phyloP scores from a whole-genome alignment of 1,140 invertebrate genomes.

The Varroa destructor region DNA sequence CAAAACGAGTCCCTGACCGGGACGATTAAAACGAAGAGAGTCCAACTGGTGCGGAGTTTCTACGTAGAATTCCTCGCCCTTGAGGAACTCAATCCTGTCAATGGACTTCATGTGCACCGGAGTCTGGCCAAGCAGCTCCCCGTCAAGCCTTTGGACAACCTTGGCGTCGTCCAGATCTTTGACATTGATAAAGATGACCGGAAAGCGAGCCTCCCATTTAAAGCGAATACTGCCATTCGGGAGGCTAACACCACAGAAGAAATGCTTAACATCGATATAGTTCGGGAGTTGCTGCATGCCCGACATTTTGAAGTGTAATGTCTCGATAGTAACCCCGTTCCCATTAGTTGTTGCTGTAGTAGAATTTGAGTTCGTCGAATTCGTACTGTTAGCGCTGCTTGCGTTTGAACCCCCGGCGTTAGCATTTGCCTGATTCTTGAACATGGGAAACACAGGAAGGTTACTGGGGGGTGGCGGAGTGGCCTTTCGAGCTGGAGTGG shows the following conservation, averaged over 20 bases:
- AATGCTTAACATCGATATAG: slow-evolving; percentile 9
- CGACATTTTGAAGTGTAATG: slow-evolving; percentile 8
- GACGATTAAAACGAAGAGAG: slow-evolving; percentile 4
- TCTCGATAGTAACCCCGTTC: neutral
- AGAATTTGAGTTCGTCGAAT: no score
- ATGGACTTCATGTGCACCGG: neutral
- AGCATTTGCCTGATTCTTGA: slow-evolving; percentile 2
- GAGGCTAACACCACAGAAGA: slow-evolving; percentile 9
- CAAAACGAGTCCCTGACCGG: slow-evolving; percentile 10
- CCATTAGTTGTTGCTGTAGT: neutral
- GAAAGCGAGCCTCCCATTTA: slow-evolving; percentile 7
- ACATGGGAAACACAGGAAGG: slow-evolving; percentile 15
- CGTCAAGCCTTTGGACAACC: slow-evolving; percentile 3
- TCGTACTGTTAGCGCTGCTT: no score
- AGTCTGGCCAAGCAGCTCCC: slow-evolving; percentile 10
- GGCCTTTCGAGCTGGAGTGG: slow-evolving; percentile 22
- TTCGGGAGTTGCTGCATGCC: slow-evolving; percentile 6
- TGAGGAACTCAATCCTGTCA: slow-evolving; percentile 7
- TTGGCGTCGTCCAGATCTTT: slow-evolving; percentile 21
- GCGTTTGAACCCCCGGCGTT: no score
- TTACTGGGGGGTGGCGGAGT: slow-evolving; percentile 18
- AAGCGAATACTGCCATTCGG: neutral
- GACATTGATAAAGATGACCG: slow-evolving; percentile 1
- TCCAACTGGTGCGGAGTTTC: slow-evolving; percentile 4
- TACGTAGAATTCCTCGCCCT: slow-evolving; percentile 23